Evolutionary conservation across 2,113 vertebrate genomes (phyloP), one percentile per base, ranked within the genome.

Genomic region (Pachycephala philippinensis): DNA sequence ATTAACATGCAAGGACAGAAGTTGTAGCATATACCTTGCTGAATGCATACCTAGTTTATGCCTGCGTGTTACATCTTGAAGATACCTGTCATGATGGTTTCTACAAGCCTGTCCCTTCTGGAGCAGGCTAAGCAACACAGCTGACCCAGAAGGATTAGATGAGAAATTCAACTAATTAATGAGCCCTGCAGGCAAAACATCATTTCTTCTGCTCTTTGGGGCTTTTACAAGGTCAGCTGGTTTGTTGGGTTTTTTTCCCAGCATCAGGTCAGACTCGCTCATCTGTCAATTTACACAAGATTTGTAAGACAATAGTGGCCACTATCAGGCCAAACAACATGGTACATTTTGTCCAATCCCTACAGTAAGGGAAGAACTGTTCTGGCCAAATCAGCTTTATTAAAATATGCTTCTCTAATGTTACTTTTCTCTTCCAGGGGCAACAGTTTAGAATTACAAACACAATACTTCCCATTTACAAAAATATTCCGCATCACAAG

Each of bases 121-220:
- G 79, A 93, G 65, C 10, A 87, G 37, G 69, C 83, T 70, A 91
- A 91, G 74, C 50, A 91, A 84, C 87, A 77, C 64, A 69, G 85
- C 75, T 86, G 86, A 92, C 80, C 74, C 88, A 95, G 83, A 96
- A 97, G 86, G 89, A 92, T 89, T 91, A 96, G 79, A 95, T 82
- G 82, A 96, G 90, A 89, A 96, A 94, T 94, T 95, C 84, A 94
- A 91, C 89, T 93, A 94, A 96, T 95, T 94, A 94, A 95, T 94
- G 90, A 93, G 87, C 71, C 90, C 82, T 90, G 75, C 66, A 96
- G 90, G 87, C 54, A 65, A 91, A 96, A 96, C 85, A 94, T 83
- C 49, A 69, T 91, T 96, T 97, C 63, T 96, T 88, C 50, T 83
- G 75, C 66, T 94, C 94, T 94, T 91, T 74, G 35, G 91, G 93